phyloP scores from a whole-genome alignment of 1,140 invertebrate genomes.

The Dendrolimus kikuchii region DNA sequence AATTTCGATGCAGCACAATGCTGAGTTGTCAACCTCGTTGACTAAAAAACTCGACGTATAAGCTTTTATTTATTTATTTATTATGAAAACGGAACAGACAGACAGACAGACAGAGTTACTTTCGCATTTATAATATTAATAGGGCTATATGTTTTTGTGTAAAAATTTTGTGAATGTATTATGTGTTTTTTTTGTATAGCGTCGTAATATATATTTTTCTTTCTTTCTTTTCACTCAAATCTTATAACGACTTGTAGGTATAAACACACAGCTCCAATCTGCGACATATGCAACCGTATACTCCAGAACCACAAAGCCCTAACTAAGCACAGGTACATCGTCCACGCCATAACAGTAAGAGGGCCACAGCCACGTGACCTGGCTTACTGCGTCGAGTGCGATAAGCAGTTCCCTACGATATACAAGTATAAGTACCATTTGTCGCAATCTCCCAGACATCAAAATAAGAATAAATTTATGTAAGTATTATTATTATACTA shows the following conservation, averaged over 20 bases:
- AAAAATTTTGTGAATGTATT: no score
- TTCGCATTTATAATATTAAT: no score
- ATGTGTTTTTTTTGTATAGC: no score
- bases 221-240: background rate
- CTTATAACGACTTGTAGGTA: slow-evolving; percentile 3
- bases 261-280: slow-evolving; percentile 12
- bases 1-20: no score
- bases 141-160: no score
- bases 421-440: slow-evolving; percentile 25
- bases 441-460: slow-evolving; percentile 5
- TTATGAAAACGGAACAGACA: no score
- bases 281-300: slow-evolving; percentile 10
- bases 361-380: slow-evolving; percentile 13
- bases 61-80: no score
- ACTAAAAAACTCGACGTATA: no score
- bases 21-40: no score
- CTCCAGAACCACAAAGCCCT: slow-evolving; percentile 8
- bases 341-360: slow-evolving; percentile 12
- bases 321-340: slow-evolving; percentile 4
- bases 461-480: slow-evolving; percentile 4
- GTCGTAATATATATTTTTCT: no score
- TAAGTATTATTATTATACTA: no score
- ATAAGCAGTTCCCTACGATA: slow-evolving; percentile 30
- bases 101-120: no score
- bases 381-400: slow-evolving; percentile 41